Conservation (phyloP, 2,797 vertebrate genomes). For the Sandelia bainsii region DNA sequence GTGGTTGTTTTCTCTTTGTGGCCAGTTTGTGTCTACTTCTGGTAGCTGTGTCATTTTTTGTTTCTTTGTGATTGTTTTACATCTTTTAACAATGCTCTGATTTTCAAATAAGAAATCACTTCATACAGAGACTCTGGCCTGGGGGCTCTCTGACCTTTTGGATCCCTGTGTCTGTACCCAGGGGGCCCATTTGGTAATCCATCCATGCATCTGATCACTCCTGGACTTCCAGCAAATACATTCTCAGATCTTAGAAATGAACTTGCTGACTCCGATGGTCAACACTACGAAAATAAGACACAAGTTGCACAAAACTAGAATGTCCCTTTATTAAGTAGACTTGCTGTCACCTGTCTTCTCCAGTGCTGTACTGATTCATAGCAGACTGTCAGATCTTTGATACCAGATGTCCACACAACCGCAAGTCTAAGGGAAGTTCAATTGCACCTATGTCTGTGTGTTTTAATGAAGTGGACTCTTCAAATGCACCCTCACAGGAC, state of each 20-base stretch:
- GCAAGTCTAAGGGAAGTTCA: conserved; percentile 48
- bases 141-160: too few species aligned
- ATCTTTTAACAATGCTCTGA: too few species aligned
- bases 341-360: conserved; percentile 26
- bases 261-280: neutral
- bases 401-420: conserved; percentile 36
- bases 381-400: conserved; percentile 41
- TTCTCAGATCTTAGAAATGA: neutral
- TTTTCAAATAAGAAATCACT: too few species aligned
- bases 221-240: neutral
- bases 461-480: conserved; percentile 86
- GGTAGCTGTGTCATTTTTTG: too few species aligned
- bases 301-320: conserved; percentile 17
- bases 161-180: too few species aligned
- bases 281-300: conserved; percentile 21
- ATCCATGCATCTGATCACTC: too few species aligned
- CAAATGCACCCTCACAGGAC: conserved; percentile 53
- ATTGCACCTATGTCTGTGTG: conserved; percentile 81
- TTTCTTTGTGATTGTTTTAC: too few species aligned
- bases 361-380: conserved; percentile 25
- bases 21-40: too few species aligned
- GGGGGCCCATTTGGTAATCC: too few species aligned
- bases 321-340: conserved; percentile 29
- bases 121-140: too few species aligned
- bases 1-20: too few species aligned